phyloP scores from a whole-genome alignment of 2,888 invertebrate species.

The Caenorhabditis sp. region DNA sequence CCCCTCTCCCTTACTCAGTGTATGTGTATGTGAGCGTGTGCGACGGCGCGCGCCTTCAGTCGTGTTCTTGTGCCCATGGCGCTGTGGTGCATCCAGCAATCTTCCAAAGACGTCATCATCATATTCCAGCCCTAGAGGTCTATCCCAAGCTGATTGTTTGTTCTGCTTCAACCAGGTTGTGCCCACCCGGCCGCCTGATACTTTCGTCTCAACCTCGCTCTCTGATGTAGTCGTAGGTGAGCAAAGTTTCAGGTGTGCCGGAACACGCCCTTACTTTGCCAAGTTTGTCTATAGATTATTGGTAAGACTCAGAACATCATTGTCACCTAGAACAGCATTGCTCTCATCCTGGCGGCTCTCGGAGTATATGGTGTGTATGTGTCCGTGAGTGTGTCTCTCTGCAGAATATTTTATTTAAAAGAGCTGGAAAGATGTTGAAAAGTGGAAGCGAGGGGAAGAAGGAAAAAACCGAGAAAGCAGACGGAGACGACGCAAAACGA shows the following conservation, averaged over 20 bases:
- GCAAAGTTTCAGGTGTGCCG: slow-evolving; percentile 83
- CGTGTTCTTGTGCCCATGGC: slow-evolving; percentile 59
- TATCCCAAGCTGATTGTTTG: background rate
- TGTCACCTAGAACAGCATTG: background rate
- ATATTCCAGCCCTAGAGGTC: slow-evolving; percentile 24
- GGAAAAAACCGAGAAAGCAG: slow-evolving; percentile 43
- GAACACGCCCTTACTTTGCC: slow-evolving; percentile 66
- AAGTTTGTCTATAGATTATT: background rate
- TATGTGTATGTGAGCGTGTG: slow-evolving; percentile 51
- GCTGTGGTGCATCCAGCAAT: slow-evolving; percentile 25
- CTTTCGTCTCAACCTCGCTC: slow-evolving; percentile 82
- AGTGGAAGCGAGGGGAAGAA: slow-evolving; percentile 54
- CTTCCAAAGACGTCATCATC: too few relatives aligned
- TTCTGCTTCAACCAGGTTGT: slow-evolving; percentile 8
- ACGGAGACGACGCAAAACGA: slow-evolving; percentile 45
- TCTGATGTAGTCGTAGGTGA: slow-evolving; percentile 76
- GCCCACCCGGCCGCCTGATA: slow-evolving; percentile 78
- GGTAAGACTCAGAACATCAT: background rate
- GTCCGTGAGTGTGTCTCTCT: slow-evolving; percentile 17
- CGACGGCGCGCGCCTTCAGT: slow-evolving; percentile 58
- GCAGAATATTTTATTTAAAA: slow-evolving; percentile 62
- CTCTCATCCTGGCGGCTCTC: slow-evolving; percentile 22
- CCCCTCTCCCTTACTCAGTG: slow-evolving; percentile 27
- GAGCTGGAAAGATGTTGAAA: slow-evolving; percentile 63
- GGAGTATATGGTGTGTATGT: slow-evolving; percentile 31